Conservation (phyloP, 2,797 vertebrate species). For the Simalia tracyae region DNA sequence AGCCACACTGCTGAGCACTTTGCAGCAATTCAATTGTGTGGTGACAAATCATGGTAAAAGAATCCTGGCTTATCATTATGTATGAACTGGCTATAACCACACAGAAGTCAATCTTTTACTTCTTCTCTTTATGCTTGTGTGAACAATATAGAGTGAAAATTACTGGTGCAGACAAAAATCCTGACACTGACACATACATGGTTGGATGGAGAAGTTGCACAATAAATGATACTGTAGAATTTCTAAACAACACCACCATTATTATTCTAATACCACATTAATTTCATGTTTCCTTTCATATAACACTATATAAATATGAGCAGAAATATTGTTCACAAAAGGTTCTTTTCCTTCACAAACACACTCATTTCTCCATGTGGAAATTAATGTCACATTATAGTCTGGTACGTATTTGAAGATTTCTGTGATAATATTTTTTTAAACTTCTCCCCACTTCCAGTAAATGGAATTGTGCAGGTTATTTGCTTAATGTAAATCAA, state of each 20-base stretch:
- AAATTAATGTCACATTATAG: constrained; percentile 65
- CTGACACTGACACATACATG: neutral
- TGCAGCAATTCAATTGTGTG: neutral
- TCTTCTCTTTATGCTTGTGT: neutral
- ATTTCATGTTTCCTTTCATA: constrained; percentile 63
- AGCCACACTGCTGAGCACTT: neutral
- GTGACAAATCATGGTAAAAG: neutral
- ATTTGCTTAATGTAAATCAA: constrained; percentile 82
- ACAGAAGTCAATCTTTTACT: neutral
- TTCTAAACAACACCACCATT: constrained; percentile 17
- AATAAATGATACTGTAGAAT: neutral
- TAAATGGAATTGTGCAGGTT: constrained; percentile 68
- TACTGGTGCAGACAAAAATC: neutral
- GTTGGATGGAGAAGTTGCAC: neutral
- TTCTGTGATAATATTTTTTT: constrained; percentile 64
- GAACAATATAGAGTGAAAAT: neutral
- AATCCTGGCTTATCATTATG: neutral
- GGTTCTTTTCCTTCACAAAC: constrained; percentile 67
- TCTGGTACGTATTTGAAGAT: constrained; percentile 74
- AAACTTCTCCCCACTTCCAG: neutral
- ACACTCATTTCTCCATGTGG: constrained; percentile 66
- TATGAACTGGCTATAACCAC: neutral
- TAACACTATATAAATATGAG: constrained; percentile 50
- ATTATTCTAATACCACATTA: constrained; percentile 64
- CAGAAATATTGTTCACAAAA: constrained; percentile 74